Percentiles rank a stretch among this genome's conserved stretches.
phyloP scores from a whole-genome alignment of 2,797 vertebrate genomes.

The Stomatorhinus walkeri region DNA sequence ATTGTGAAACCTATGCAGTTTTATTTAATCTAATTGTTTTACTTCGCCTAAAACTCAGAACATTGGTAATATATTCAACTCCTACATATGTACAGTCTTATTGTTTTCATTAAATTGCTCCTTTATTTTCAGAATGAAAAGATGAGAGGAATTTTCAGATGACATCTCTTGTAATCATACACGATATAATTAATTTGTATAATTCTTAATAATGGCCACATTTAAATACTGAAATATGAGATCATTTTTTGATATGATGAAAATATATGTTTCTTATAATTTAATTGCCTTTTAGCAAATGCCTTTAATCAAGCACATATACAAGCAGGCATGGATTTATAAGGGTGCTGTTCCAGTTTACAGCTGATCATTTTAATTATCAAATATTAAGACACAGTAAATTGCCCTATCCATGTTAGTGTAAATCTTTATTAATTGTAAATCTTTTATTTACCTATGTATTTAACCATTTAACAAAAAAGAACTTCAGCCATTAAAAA shows the following conservation, averaged over 20 bases:
- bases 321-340: not conserved
- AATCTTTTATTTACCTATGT: not conserved
- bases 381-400: not conserved
- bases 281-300: not conserved
- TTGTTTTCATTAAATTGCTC: not conserved
- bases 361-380: not conserved
- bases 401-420: not conserved
- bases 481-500: conserved; percentile 7
- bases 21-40: not conserved
- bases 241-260: not conserved
- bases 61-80: not conserved
- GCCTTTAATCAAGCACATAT: not conserved
- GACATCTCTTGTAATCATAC: not conserved
- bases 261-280: not conserved
- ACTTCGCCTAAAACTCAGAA: not conserved
- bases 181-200: not conserved
- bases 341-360: not conserved
- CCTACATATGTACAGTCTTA: not conserved
- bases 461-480: conserved; percentile 14
- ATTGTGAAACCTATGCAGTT: not conserved
- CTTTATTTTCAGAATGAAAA: not conserved
- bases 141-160: not conserved
- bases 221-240: not conserved
- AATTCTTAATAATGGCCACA: not conserved
- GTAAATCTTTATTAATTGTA: not conserved